These are phyloP conservation scores for Thalassarche chlororhynchos DNA, from an alignment of 2,113 vertebrate genomes.

Conservation along the genomic window DNA sequence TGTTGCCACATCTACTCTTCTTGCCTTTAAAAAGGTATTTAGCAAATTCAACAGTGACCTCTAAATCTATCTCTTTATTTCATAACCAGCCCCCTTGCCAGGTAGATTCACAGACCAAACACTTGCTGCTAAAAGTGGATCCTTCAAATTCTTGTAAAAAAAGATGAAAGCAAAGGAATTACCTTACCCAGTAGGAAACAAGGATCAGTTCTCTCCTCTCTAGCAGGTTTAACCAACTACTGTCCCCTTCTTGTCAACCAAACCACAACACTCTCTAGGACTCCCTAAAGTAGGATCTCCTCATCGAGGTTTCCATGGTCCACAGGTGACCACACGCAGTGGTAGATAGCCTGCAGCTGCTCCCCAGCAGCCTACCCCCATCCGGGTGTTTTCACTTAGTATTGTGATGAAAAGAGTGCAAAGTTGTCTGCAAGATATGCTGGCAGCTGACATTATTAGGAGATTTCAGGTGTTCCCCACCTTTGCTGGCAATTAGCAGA, in stretches of 20 bases:
- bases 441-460: not conserved
- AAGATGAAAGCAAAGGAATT: not conserved
- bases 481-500: not conserved
- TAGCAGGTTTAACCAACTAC: not conserved
- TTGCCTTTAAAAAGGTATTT: not conserved
- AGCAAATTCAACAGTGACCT: not conserved
- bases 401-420: too few species aligned
- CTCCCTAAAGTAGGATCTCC: not conserved
- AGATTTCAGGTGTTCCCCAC: not conserved
- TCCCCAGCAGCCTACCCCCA: not conserved
- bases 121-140: not conserved
- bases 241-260: not conserved
- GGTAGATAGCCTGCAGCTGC: not conserved
- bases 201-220: not conserved
- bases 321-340: accelerated
- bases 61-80: not conserved
- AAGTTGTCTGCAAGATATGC: not conserved
- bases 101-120: not conserved
- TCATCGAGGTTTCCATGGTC: not conserved
- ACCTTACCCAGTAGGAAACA: not conserved
- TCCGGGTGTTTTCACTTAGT: accelerated
- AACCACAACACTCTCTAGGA: accelerated
- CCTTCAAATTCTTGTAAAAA: not conserved
- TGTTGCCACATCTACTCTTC: not conserved
- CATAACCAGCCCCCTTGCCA: not conserved